A percentile compares a stretch with the other conserved stretches of the same genome.
Evolutionary conservation across 2,797 vertebrate genomes (phyloP).

Genomic region (Molossus alvarezi): DNA sequence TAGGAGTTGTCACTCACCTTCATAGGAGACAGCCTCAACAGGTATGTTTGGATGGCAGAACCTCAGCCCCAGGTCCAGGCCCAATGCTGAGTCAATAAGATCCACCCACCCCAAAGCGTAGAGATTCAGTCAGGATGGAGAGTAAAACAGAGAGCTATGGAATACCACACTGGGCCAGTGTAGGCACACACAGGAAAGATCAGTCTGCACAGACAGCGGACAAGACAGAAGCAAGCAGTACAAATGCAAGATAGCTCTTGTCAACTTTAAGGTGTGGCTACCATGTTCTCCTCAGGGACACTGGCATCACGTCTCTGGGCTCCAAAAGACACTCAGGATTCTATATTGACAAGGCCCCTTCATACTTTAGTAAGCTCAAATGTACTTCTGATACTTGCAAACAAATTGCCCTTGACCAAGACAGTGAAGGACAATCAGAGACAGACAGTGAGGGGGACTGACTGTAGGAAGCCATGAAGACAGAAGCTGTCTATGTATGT

Average conservation of each 20-base stretch:
- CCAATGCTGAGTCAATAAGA: not conserved
- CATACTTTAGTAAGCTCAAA: not conserved
- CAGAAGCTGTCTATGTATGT: not conserved
- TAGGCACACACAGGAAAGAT: not conserved
- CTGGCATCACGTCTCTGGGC: not conserved
- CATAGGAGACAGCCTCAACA: not conserved
- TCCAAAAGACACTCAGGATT: not conserved
- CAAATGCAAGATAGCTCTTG: not conserved
- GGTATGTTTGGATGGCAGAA: not conserved
- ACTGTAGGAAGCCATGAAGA: not conserved
- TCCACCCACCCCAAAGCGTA: fast-evolving
- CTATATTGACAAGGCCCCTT: not conserved
- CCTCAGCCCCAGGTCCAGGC: not conserved
- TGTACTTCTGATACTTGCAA: not conserved
- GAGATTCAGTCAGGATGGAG: not conserved
- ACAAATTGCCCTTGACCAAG: not conserved
- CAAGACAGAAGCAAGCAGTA: not conserved
- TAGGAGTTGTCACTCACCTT: not conserved
- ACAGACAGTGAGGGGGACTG: not conserved
- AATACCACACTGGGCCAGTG: not conserved
- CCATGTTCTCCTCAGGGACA: not conserved
- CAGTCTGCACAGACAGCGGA: not conserved
- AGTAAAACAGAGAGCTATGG: not conserved
- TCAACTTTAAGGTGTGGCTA: not conserved
- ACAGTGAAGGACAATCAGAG: not conserved